Base-by-base conservation (phyloP, 2,888 invertebrate genomes). In the Masnerella sp. region DNA sequence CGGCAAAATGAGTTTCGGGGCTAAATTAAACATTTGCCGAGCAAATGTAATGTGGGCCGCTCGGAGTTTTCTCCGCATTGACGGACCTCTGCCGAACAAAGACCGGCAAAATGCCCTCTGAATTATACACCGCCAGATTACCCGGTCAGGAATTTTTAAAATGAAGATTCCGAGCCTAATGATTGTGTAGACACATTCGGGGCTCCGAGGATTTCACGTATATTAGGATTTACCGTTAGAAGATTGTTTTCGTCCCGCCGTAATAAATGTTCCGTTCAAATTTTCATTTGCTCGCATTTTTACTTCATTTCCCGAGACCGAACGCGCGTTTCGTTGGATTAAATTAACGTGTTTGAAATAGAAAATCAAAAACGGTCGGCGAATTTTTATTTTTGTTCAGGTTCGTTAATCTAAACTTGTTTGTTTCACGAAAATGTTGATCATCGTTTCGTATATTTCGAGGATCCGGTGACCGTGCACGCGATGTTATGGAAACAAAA, bases 11-110 rank as follows among this genome's bases (percentile, higher is more conserved):
- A 74, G 65, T 74, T 70, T 74, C 61, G 69, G 62, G 74, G 56
- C 74, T 74, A 70, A 74, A 74, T 70, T 74, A 74, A 74, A 70
- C 74, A 70, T 74, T 74, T 67, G 70, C 65, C 36, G 40, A 32
- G 74, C 52, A 67, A 71, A 71, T 64, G 71, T 71, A 64, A 71
- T 71, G 71, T 64, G 71, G 51, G 64, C 64, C 71, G 64, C 51
- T 51, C 51, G 40, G 51, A 64, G 43, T 56, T 51, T 54, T 61
- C 54, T 38, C 22, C 64, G 18, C 70, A 64, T 70, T 70, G 70
- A 70, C 51, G 70, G 52, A 70, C 62, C 34, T 47, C 49, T 15
- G 12, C 40, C 36, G 36, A 58, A 58, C 62, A 64, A 70, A 64
- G 64, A 42, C 56, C 51, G 22, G 51, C 62, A 32, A 64, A 70